These are phyloP conservation scores for Epirrhoe alternata DNA, from an alignment of 2,888 invertebrate species.

Conservation along the genomic window DNA sequence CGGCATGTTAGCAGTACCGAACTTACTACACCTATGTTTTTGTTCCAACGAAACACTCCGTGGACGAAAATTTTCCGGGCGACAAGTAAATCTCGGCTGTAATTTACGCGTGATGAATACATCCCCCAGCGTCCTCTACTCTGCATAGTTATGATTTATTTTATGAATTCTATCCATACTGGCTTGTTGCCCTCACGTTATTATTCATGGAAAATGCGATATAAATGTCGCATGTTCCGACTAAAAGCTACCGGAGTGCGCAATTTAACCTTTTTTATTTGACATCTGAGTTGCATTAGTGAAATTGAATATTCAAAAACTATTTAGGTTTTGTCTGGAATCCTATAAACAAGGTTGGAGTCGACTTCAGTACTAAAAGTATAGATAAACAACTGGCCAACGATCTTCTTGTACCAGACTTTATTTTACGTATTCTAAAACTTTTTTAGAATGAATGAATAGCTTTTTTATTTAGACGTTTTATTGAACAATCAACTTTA, in stretches of 20 bases:
- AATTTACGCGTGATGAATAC: constrained; percentile 31
- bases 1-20: constrained; percentile 4
- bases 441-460: no score
- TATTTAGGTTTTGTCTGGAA: neutral
- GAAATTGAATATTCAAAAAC: neutral
- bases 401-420: no score
- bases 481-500: neutral
- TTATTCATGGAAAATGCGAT: neutral
- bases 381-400: no score
- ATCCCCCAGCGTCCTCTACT: constrained; percentile 10
- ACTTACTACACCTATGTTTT: constrained; percentile 25
- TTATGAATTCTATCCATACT: constrained; percentile 5
- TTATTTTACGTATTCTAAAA: no score
- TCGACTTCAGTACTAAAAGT: no score
- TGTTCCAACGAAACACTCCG: constrained; percentile 32
- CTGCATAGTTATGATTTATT: constrained; percentile 19
- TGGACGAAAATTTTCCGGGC: constrained; percentile 15
- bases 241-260: neutral
- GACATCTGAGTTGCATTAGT: neutral
- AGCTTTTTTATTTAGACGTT: no score
- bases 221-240: neutral
- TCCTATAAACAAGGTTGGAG: neutral
- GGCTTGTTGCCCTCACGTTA: neutral
- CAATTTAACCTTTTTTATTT: neutral
- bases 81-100: constrained; percentile 30